A percentile compares a stretch with the other conserved stretches of the same genome.
phyloP scores from a whole-genome alignment of 2,113 vertebrate genomes.

The Meleagris gallopavo region DNA sequence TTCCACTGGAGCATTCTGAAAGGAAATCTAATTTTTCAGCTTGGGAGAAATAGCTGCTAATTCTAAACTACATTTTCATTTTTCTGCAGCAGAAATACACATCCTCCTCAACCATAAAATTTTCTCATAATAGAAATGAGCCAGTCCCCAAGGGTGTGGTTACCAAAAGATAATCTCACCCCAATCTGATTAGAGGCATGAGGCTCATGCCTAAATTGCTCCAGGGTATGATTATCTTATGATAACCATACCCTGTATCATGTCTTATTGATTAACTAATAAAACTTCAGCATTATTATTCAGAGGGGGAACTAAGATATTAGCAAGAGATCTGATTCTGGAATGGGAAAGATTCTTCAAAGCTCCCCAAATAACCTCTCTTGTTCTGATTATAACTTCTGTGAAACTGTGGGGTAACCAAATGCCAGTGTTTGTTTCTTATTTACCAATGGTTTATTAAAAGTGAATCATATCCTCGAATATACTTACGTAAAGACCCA shows the following conservation, averaged over 20 bases:
- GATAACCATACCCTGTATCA: conserved; percentile 74
- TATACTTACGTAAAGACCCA: background rate
- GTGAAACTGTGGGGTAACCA: background rate
- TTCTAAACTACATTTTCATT: conserved; percentile 67
- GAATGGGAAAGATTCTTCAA: conserved; percentile 24
- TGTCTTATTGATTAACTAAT: conserved; percentile 80
- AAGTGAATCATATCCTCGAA: background rate
- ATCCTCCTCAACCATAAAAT: conserved; percentile 68
- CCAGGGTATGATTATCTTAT: conserved; percentile 74
- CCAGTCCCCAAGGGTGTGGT: conserved; percentile 67
- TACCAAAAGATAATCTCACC: conserved; percentile 77
- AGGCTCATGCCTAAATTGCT: conserved; percentile 70
- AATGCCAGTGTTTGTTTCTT: background rate
- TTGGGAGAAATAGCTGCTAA: conserved; percentile 63
- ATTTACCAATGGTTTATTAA: conserved; percentile 14
- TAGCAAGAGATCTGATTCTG: conserved; percentile 29
- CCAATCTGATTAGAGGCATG: conserved; percentile 75
- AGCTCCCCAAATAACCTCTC: background rate
- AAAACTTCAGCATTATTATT: conserved; percentile 70
- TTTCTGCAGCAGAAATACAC: conserved; percentile 63
- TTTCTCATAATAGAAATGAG: conserved; percentile 74
- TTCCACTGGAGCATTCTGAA: conserved; percentile 18
- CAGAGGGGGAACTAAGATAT: conserved; percentile 53
- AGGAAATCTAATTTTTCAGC: conserved; percentile 39
- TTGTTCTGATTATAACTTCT: background rate